phyloP scores from a whole-genome alignment of 2,113 vertebrate genomes.

The Thomomys bottae region DNA sequence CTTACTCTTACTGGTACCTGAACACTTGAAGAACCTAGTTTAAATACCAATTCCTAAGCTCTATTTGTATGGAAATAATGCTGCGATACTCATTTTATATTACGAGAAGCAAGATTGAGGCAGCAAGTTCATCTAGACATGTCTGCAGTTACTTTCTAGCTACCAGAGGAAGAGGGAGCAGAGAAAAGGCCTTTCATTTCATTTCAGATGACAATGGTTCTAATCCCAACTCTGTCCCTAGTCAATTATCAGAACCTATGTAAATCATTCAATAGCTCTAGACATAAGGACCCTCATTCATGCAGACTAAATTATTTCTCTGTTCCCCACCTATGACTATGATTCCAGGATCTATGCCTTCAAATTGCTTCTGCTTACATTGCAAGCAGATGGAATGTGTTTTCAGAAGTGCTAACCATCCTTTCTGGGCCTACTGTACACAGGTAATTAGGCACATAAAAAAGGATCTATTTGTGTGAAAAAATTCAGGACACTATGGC shows the following conservation, averaged over 20 bases:
- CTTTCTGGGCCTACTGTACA: slow-evolving; percentile 1
- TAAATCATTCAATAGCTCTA: slow-evolving; percentile 63
- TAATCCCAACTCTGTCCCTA: slow-evolving; percentile 64
- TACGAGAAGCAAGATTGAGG: slow-evolving; percentile 8
- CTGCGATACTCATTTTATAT: slow-evolving; percentile 15
- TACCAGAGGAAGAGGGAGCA: not conserved
- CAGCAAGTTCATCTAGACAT: slow-evolving; percentile 16
- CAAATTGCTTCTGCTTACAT: slow-evolving; percentile 36
- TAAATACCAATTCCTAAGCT: not conserved
- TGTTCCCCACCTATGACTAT: slow-evolving; percentile 25
- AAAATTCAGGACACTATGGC: not conserved
- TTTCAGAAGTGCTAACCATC: slow-evolving; percentile 7
- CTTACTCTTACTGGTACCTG: not conserved
- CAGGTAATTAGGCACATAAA: slow-evolving; percentile 63
- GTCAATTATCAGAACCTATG: slow-evolving; percentile 59
- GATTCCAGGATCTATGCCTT: slow-evolving; percentile 47
- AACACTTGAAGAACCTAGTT: not conserved
- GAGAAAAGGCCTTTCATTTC: not conserved
- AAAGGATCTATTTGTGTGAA: slow-evolving; percentile 34
- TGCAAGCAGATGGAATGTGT: not conserved
- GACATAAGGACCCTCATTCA: slow-evolving; percentile 27
- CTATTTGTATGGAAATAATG: not conserved
- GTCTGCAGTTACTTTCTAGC: not conserved
- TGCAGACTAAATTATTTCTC: slow-evolving; percentile 65
- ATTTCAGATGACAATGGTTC: slow-evolving; percentile 42